Conservation (phyloP, 1,140 invertebrate species). For the Procambarus virginalis region DNA sequence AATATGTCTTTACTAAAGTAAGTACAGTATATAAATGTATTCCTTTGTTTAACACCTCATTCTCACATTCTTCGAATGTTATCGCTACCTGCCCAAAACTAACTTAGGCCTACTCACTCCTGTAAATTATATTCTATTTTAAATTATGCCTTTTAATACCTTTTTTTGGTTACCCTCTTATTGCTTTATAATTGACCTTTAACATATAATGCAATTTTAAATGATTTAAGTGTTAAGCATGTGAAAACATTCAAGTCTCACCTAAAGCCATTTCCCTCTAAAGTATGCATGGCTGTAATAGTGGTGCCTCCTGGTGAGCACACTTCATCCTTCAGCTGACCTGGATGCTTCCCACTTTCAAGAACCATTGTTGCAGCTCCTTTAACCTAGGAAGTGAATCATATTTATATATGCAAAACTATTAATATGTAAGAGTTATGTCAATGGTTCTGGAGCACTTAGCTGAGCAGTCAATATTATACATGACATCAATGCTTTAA, state of each 20-base stretch:
- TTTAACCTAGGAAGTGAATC: conserved; percentile 73
- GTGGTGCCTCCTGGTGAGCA: conserved; percentile 77
- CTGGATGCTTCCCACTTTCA: conserved; percentile 77
- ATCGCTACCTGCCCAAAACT: background rate
- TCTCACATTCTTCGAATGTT: background rate
- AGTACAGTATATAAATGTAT: too few species aligned
- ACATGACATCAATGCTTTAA: too few species aligned
- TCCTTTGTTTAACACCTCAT: too few species aligned
- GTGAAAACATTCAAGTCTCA: background rate
- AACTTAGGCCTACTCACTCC: background rate
- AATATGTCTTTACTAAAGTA: too few species aligned
- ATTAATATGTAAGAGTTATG: too few species aligned
- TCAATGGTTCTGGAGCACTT: too few species aligned
- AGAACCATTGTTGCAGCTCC: conserved; percentile 80
- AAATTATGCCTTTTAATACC: background rate
- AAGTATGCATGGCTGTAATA: conserved; percentile 60
- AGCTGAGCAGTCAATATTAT: too few species aligned
- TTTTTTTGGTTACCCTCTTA: background rate
- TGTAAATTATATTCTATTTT: background rate
- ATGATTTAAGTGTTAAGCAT: too few species aligned
- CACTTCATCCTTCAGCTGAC: conserved; percentile 76
- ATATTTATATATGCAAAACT: too few species aligned
- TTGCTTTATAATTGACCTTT: background rate
- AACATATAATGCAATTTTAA: background rate
- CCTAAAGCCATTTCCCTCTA: conserved; percentile 63